These are phyloP conservation scores for Lottia gigantea DNA, from an alignment of 2,888 invertebrate species.

Conservation along the genomic window DNA sequence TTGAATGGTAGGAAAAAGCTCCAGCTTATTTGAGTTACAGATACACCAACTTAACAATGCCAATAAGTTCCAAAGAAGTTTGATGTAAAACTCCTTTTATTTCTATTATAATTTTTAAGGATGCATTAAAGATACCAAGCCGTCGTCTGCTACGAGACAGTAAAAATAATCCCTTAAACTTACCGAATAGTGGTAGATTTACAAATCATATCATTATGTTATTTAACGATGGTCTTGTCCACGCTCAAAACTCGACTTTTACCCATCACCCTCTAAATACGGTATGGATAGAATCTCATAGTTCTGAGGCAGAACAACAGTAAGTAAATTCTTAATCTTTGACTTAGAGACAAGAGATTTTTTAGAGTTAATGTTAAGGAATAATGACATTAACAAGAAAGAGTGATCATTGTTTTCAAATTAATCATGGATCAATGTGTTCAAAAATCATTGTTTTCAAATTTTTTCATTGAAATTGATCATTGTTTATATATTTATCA, in stretches of 20 bases:
- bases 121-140: constrained; percentile 69
- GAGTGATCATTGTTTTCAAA: too few relatives aligned
- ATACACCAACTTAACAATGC: too few relatives aligned
- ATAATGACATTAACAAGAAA: too few relatives aligned
- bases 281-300: constrained; percentile 84
- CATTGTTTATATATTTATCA: too few relatives aligned
- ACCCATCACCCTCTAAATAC: constrained; percentile 78
- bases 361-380: too few relatives aligned
- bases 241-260: constrained; percentile 75
- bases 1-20: too few relatives aligned
- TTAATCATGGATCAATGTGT: too few relatives aligned
- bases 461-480: too few relatives aligned
- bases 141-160: constrained; percentile 85
- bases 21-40: too few relatives aligned
- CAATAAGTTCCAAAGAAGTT: neutral
- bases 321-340: constrained; percentile 53
- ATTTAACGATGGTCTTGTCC: constrained; percentile 84
- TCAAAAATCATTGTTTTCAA: too few relatives aligned
- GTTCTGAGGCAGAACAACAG: constrained; percentile 77
- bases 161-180: constrained; percentile 76
- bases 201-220: constrained; percentile 84
- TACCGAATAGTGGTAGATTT: constrained; percentile 80
- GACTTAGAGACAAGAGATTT: too few relatives aligned
- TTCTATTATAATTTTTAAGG: constrained; percentile 34
- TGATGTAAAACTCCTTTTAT: neutral